Evolutionary conservation across 2,113 vertebrate genomes (phyloP).

Genomic region (Misgurnus mizolepis): DNA sequence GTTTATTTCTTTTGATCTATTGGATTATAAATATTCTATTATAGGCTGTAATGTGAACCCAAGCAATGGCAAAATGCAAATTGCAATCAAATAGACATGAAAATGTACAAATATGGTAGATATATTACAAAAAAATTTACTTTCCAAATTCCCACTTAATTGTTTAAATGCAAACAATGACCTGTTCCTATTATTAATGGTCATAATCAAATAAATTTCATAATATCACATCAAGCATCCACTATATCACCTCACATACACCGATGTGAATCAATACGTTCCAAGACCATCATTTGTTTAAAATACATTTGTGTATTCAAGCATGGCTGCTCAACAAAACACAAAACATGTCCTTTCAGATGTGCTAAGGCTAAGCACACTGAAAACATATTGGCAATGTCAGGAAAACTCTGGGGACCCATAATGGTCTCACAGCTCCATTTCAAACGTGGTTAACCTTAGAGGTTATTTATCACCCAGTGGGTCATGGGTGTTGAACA

Average conservation of each 20-base stretch:
- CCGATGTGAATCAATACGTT: neutral
- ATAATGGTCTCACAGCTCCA: slow-evolving; percentile 72
- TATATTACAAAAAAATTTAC: too few relatives aligned
- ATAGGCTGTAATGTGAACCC: slow-evolving; percentile 9
- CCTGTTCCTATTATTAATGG: too few relatives aligned
- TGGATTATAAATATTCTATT: slow-evolving; percentile 39
- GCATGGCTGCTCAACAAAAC: slow-evolving; percentile 46
- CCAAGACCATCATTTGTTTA: neutral
- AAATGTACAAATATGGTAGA: neutral
- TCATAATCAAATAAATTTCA: neutral
- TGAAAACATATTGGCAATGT: slow-evolving; percentile 75
- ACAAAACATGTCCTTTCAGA: slow-evolving; percentile 54
- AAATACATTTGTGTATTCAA: slow-evolving; percentile 22
- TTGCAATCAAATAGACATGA: neutral
- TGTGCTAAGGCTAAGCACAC: slow-evolving; percentile 57
- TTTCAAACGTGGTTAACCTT: slow-evolving; percentile 77
- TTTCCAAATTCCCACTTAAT: too few relatives aligned
- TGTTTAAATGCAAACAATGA: too few relatives aligned
- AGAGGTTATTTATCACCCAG: slow-evolving; percentile 74
- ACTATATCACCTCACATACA: neutral
- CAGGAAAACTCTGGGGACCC: slow-evolving; percentile 71
- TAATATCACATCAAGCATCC: neutral
- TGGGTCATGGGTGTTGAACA: slow-evolving; percentile 68
- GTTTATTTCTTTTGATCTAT: slow-evolving; percentile 51
- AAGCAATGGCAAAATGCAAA: neutral